Conservation (phyloP, 2,888 invertebrate genomes). For the Schizotus pectinicornis region DNA sequence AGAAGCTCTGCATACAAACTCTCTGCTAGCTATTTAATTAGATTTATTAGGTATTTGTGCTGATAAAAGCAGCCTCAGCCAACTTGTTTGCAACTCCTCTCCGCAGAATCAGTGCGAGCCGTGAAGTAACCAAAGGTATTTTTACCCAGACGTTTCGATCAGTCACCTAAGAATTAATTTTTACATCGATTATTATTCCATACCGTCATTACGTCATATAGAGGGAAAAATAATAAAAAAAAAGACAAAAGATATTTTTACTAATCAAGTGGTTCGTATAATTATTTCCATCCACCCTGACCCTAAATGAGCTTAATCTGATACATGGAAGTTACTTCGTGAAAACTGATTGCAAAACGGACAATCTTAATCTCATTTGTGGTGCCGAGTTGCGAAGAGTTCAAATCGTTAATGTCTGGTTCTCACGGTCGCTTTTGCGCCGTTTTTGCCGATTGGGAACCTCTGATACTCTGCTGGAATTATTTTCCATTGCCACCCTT, state of each 20-base stretch:
- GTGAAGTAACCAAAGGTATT: too few relatives aligned
- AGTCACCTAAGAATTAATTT: too few relatives aligned
- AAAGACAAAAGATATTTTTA: too few relatives aligned
- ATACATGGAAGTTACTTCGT: conserved; percentile 16
- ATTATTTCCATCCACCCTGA: conserved; percentile 17
- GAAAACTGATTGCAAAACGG: conserved; percentile 17
- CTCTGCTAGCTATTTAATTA: conserved; percentile 45
- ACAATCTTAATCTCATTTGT: conserved; percentile 24
- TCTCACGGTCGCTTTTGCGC: conserved; percentile 16
- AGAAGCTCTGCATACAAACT: conserved; percentile 43
- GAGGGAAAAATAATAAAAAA: too few relatives aligned
- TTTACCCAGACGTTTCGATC: too few relatives aligned
- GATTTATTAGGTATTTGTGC: conserved; percentile 48
- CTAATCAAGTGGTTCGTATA: too few relatives aligned
- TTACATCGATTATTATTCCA: too few relatives aligned
- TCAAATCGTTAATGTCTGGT: conserved; percentile 14
- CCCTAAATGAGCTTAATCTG: conserved; percentile 18
- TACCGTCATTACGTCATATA: too few relatives aligned
- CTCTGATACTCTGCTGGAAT: too few relatives aligned
- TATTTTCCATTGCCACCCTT: too few relatives aligned
- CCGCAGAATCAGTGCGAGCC: too few relatives aligned
- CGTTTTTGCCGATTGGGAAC: conserved; percentile 1
- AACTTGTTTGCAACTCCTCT: too few relatives aligned
- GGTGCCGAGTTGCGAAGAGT: conserved; percentile 1
- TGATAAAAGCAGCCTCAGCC: conserved; percentile 26